phyloP scores from a whole-genome alignment of 2,888 invertebrate species.

The Limnephilus rhombicus region DNA sequence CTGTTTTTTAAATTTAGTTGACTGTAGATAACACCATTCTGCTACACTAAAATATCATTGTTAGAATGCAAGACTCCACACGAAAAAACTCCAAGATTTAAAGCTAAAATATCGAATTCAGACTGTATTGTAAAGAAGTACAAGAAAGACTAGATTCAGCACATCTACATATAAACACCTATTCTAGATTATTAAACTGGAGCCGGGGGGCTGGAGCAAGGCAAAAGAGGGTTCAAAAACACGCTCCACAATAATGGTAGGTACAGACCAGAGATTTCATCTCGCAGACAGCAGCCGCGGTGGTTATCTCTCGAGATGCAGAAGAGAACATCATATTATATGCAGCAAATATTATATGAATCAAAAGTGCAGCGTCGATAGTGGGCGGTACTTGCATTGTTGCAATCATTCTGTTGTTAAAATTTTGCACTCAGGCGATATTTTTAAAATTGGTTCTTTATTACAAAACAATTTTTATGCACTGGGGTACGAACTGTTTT shows the following conservation, averaged over 20 bases:
- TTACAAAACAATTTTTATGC: too few species aligned
- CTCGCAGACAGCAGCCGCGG: conserved; percentile 25
- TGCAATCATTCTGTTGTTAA: not conserved
- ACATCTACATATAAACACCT: conserved; percentile 23
- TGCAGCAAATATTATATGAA: not conserved
- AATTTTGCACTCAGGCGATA: not conserved
- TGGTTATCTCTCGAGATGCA: conserved; percentile 22
- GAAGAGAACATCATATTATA: not conserved
- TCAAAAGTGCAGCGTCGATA: not conserved
- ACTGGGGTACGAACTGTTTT: too few species aligned
- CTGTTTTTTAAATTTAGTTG: too few species aligned
- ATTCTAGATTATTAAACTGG: conserved; percentile 12
- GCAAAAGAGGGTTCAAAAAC: not conserved
- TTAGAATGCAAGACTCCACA: not conserved
- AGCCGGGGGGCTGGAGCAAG: conserved; percentile 17
- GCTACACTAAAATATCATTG: too few species aligned
- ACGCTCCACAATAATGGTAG: conserved; percentile 22
- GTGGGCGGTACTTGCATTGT: not conserved
- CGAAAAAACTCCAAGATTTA: not conserved
- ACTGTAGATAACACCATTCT: too few species aligned
- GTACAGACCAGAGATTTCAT: conserved; percentile 19
- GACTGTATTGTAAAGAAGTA: not conserved
- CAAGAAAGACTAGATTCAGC: not conserved
- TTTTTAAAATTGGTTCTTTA: too few species aligned
- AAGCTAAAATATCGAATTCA: not conserved